These are phyloP conservation scores for Nemapogon koenigi DNA, from an alignment of 2,888 invertebrate species.

Conservation along the genomic window DNA sequence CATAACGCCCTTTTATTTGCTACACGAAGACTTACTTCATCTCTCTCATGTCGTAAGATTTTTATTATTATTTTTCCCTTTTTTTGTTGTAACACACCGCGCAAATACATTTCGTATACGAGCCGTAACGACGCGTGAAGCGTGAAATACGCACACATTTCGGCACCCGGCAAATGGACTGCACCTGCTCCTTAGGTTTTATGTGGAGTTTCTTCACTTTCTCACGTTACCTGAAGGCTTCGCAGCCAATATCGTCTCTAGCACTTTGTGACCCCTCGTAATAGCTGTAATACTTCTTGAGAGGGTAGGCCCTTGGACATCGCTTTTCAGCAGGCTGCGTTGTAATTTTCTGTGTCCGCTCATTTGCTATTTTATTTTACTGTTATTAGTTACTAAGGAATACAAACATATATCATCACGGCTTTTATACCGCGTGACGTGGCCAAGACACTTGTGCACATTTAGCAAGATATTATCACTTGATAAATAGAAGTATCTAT, in stretches of 20 bases:
- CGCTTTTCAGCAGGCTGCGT: slow-evolving; percentile 27
- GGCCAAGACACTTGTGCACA: neutral
- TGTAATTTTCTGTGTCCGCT: slow-evolving; percentile 13
- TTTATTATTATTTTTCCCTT: slow-evolving; percentile 54
- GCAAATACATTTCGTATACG: slow-evolving; percentile 34
- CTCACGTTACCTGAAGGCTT: slow-evolving; percentile 46
- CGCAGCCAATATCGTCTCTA: slow-evolving; percentile 52
- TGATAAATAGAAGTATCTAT: too few relatives aligned
- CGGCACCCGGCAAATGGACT: slow-evolving; percentile 57
- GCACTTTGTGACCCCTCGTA: slow-evolving; percentile 63
- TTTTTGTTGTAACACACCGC: slow-evolving; percentile 39
- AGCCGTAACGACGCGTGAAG: slow-evolving; percentile 49
- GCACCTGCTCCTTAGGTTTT: slow-evolving; percentile 64
- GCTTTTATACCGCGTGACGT: slow-evolving; percentile 4
- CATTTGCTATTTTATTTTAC: slow-evolving; percentile 20
- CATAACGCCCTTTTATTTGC: slow-evolving; percentile 23
- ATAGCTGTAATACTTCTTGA: slow-evolving; percentile 50
- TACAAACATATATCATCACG: neutral
- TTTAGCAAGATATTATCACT: neutral
- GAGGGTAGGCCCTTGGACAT: slow-evolving; percentile 49
- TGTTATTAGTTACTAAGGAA: slow-evolving; percentile 13
- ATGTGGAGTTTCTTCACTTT: slow-evolving; percentile 61
- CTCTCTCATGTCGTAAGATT: slow-evolving; percentile 35
- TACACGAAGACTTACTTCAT: slow-evolving; percentile 34
- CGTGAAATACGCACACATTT: slow-evolving; percentile 60